Base-by-base conservation (phyloP, 1,140 invertebrate genomes). In the Drosophila auraria region DNA sequence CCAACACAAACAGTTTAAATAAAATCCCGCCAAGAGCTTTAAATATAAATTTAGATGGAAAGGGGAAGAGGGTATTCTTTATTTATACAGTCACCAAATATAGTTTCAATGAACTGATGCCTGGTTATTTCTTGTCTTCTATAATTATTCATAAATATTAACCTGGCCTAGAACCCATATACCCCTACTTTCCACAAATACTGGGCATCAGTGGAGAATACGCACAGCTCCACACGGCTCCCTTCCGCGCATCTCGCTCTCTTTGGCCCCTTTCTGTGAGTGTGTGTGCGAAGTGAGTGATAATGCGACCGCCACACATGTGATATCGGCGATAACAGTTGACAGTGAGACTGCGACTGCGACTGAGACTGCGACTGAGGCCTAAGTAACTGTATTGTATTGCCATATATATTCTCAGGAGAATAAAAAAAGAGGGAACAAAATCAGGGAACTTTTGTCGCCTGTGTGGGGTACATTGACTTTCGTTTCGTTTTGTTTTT, bases 261-360 rank as follows among this genome's bases (percentile, higher is more conserved):
- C 64, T 54, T 66, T 20, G 9, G 12, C 5, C 25, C 25, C 17
- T 7, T 17, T 42, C 14, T 27, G 15, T 23, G 25, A 17, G 58
- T 60, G 49, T 42, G 73, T 23, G 54, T 42, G 59, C 30, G 45
- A 56, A 57, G 40, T 57, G 71, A 83, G 72, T 84, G 84, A 89
- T 83, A 89, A 89, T 89, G 73, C 83, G 62, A 77, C 65, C 47
- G 57, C 65, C 75, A 69, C 66, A 74, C 64, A 73, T 87, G 64
- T 89, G 81, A 87, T 84, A 87, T 80, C 73, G 62, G 56, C 84
- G 86, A 87, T 87, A 87, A 89, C 72, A 81, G 83, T 74, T 72
- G 63, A 79, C 83, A 77, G 80, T 77, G 83, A 71, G 71, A 73
- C 27, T 17, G 60, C 33, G 44, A 25, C 49, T 30, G 53, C 11